These are phyloP conservation scores for Lacerta agilis DNA, from an alignment of 2,797 vertebrate species.

Conservation along the genomic window DNA sequence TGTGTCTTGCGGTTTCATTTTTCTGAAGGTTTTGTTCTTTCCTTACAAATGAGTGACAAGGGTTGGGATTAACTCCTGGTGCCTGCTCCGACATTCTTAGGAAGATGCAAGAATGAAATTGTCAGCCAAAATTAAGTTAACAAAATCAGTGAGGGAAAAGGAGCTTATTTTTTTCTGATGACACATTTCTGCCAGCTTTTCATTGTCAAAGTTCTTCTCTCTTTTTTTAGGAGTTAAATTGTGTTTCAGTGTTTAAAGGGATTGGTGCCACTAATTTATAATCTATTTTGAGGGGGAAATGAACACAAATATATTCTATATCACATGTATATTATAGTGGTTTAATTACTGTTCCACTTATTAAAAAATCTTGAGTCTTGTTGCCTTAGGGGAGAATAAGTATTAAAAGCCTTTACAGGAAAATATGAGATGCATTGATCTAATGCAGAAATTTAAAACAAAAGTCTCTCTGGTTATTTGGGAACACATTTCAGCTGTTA, in stretches of 20 bases:
- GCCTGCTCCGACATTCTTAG: slow-evolving; percentile 14
- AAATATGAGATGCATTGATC: slow-evolving; percentile 8
- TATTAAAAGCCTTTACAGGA: background rate
- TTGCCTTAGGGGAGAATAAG: background rate
- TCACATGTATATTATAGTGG: slow-evolving; percentile 5
- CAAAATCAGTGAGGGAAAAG: slow-evolving; percentile 32
- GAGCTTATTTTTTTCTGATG: slow-evolving; percentile 17
- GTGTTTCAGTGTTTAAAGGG: slow-evolving; percentile 15
- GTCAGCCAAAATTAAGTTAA: slow-evolving; percentile 39
- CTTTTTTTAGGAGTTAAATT: background rate
- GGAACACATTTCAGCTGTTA: background rate
- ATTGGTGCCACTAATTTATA: slow-evolving; percentile 37
- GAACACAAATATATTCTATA: slow-evolving; percentile 9
- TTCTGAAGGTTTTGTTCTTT: slow-evolving; percentile 25
- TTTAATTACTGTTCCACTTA: slow-evolving; percentile 7
- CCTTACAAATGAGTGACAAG: slow-evolving; percentile 22
- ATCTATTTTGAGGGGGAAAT: slow-evolving; percentile 5
- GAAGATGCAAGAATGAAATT: slow-evolving; percentile 12
- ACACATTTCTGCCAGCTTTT: slow-evolving; percentile 22
- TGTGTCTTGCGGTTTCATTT: slow-evolving; percentile 2
- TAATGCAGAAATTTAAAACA: background rate
- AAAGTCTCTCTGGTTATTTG: background rate
- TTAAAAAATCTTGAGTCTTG: slow-evolving; percentile 4
- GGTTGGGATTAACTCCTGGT: slow-evolving; percentile 7
- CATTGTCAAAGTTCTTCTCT: slow-evolving; percentile 9